Evolutionary conservation across 2,113 vertebrate species (phyloP), one percentile per base, ranked within the genome.

Genomic region (Psettodes erumei): DNA sequence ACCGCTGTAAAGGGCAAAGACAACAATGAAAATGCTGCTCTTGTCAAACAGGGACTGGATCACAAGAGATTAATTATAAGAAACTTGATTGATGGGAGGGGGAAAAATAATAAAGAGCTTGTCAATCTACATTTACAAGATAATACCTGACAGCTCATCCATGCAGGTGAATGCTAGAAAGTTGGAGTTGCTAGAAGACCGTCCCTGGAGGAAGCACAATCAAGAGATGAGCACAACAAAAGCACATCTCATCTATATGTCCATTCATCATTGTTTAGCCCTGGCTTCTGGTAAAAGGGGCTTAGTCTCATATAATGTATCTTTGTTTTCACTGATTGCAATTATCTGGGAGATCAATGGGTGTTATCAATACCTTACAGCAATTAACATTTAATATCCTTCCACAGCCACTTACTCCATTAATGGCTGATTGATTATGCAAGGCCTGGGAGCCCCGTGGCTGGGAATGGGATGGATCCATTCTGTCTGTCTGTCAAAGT

Each of bases 351-450:
- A 81, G 88, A 93, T 94, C 93, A 90, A 94, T 94, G 79, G 58
- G 33, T 74, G 85, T 88, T 92, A 93, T 94, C 92, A 85, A 94
- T 94, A 93, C 86, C 90, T 91, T 91, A 90, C 93, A 94, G 92
- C 93, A 94, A 94, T 94, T 94, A 94, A 94, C 93, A 94, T 94
- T 94, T 94, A 93, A 94, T 94, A 94, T 93, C 93, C 90, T 91
- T 93, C 88, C 90, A 91, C 90, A 93, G 91, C 92, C 92, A 93
- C 93, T 94, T 94, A 93, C 89, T 94, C 93, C 93, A 94, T 94
- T 94, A 94, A 93, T 93, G 89, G 86, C 19, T 86, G 89, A 94
- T 94, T 94, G 93, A 94, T 94, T 94, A 93, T 93, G 90, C 81
- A 38, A 76, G 78, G 75, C 62, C 62, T 82, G 90, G 87, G 88